Conservation (phyloP, 2,888 invertebrate genomes). For the Teinopalpus imperialis region DNA sequence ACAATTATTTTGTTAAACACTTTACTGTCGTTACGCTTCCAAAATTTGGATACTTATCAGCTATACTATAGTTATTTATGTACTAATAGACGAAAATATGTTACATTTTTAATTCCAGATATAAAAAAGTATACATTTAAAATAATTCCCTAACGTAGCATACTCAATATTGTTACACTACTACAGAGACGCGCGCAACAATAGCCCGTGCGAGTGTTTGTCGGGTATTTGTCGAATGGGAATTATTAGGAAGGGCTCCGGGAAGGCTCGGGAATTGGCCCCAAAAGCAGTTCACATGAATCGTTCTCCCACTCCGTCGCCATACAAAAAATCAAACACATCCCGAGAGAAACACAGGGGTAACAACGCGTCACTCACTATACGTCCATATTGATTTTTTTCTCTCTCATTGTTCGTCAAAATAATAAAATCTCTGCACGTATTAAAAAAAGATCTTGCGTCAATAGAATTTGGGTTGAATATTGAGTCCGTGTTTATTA, state of each 20-base stretch:
- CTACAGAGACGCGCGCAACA: slow-evolving; percentile 70
- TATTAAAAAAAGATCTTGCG: slow-evolving; percentile 71
- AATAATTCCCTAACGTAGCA: slow-evolving; percentile 29
- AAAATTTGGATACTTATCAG: too few species aligned
- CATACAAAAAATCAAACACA: slow-evolving; percentile 79
- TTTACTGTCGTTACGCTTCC: too few species aligned
- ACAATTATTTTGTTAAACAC: too few species aligned
- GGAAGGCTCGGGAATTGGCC: slow-evolving; percentile 81
- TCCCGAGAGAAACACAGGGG: slow-evolving; percentile 82
- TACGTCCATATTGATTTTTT: slow-evolving; percentile 79
- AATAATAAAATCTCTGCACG: slow-evolving; percentile 69
- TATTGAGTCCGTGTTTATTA: slow-evolving; percentile 75
- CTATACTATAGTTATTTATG: too few species aligned
- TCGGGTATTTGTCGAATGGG: slow-evolving; percentile 80
- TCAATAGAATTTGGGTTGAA: slow-evolving; percentile 72
- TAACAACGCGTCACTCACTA: slow-evolving; percentile 74
- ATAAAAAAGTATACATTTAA: slow-evolving; percentile 26
- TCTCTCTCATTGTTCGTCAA: slow-evolving; percentile 73
- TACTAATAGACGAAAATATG: too few species aligned
- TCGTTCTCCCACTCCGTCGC: slow-evolving; percentile 76
- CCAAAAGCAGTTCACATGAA: slow-evolving; percentile 82
- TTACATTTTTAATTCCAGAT: too few species aligned
- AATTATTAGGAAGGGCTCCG: slow-evolving; percentile 79
- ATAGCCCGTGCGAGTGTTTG: slow-evolving; percentile 80
- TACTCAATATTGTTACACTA: slow-evolving; percentile 69